Evolutionary conservation across 2,113 vertebrate genomes (phyloP).

Genomic region (Copsychus sechellarum): DNA sequence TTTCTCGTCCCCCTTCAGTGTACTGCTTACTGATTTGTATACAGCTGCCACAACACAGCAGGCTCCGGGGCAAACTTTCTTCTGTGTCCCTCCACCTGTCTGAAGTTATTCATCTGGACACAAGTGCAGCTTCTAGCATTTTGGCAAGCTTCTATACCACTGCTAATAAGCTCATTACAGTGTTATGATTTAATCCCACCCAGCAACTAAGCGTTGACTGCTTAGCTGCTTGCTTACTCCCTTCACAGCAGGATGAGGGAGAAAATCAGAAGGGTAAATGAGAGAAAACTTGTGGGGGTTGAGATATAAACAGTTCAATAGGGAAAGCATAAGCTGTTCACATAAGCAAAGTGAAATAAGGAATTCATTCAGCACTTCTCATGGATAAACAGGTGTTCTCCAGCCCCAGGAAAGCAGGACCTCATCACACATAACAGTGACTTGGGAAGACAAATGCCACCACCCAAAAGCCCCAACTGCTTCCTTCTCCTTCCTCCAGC

Average conservation of each 20-base stretch:
- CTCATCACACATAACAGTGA: accelerated
- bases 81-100: background rate
- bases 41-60: accelerated
- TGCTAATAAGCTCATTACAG: background rate
- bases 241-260: background rate
- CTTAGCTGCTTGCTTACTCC: no score
- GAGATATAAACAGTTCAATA: background rate
- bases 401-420: background rate
- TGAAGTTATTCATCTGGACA: background rate
- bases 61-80: background rate
- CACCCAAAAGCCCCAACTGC: background rate
- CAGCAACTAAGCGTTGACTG: background rate
- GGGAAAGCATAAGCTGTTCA: background rate
- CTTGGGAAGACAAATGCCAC: background rate
- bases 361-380: background rate
- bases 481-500: background rate
- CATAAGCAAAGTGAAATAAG: background rate
- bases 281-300: background rate
- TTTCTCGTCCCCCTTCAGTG: background rate
- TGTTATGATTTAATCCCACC: background rate
- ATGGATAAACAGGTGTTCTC: background rate
- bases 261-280: background rate
- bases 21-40: background rate
- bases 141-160: background rate
- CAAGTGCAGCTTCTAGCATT: background rate